A percentile compares a stretch with the other conserved stretches of the same genome.
phyloP scores from a whole-genome alignment of 1,140 invertebrate genomes.

The Drosophila pseudoobscura region DNA sequence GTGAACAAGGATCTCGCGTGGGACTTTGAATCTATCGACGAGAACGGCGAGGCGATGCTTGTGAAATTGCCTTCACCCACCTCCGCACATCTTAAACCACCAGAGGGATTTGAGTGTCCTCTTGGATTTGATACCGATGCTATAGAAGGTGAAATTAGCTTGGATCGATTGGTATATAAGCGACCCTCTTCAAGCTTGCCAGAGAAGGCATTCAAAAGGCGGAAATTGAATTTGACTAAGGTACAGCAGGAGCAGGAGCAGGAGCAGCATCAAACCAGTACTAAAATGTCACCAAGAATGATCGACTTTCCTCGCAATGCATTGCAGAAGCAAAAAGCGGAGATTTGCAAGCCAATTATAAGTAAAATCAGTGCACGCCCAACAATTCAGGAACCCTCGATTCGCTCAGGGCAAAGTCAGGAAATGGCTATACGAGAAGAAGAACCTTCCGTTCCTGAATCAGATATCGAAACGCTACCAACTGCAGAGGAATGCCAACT shows the following conservation, averaged over 20 bases:
- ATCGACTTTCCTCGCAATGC: neutral
- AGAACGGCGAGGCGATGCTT: constrained; percentile 51
- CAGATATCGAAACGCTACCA: neutral
- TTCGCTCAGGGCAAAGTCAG: no score
- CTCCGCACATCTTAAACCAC: constrained; percentile 55
- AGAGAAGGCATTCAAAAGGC: neutral
- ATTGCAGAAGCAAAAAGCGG: neutral
- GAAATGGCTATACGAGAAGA: neutral
- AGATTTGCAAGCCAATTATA: neutral
- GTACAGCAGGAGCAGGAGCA: neutral
- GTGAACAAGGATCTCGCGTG: constrained; percentile 48
- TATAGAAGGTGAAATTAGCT: neutral
- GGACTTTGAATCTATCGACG: constrained; percentile 48
- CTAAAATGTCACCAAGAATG: neutral
- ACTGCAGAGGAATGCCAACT: neutral
- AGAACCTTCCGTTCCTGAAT: neutral
- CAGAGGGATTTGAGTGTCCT: constrained; percentile 49
- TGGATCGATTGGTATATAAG: neutral
- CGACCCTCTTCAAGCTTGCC: neutral
- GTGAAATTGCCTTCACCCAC: constrained; percentile 42
- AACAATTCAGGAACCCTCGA: no score
- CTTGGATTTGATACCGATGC: constrained; percentile 44
- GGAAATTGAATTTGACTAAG: neutral
- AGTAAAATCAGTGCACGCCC: neutral
- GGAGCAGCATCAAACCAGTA: neutral